These are phyloP conservation scores for Strigamia maritima DNA, from an alignment of 2,888 invertebrate genomes.

Conservation along the genomic window DNA sequence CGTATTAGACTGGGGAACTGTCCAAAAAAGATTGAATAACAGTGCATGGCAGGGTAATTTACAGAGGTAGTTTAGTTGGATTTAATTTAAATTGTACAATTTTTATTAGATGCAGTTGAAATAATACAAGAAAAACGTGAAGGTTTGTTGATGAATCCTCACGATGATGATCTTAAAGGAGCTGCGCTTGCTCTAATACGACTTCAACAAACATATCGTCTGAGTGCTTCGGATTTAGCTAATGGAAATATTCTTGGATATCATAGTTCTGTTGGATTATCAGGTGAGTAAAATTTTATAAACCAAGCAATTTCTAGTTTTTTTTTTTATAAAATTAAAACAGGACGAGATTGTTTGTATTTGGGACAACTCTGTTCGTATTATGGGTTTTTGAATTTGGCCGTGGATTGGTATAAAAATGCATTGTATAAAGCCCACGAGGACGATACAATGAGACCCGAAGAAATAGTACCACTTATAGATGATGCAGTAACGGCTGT, in stretches of 20 bases:
- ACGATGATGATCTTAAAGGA: not conserved
- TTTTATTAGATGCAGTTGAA: not conserved
- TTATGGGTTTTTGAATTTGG: constrained; percentile 48
- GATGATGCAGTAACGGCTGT: not conserved
- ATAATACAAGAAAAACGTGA: not conserved
- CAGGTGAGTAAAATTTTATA: not conserved
- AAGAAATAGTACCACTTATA: not conserved
- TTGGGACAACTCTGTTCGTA: constrained; percentile 51
- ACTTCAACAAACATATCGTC: not conserved
- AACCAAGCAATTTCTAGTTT: not conserved
- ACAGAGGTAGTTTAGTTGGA: not conserved
- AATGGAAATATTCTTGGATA: not conserved
- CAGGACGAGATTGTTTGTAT: constrained; percentile 51
- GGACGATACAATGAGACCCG: constrained; percentile 44
- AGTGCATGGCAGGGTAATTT: not conserved
- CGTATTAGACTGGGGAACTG: not conserved
- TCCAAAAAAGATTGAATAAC: not conserved
- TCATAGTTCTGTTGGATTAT: not conserved
- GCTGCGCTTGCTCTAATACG: not conserved
- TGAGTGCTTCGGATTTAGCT: not conserved
- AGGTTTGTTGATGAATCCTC: not conserved
- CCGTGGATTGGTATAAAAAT: constrained; percentile 52
- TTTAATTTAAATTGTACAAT: not conserved
- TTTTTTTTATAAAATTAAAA: not conserved
- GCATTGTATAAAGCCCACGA: constrained; percentile 48